Conservation (phyloP, 2,113 vertebrate species). For the Microtus montanus region DNA sequence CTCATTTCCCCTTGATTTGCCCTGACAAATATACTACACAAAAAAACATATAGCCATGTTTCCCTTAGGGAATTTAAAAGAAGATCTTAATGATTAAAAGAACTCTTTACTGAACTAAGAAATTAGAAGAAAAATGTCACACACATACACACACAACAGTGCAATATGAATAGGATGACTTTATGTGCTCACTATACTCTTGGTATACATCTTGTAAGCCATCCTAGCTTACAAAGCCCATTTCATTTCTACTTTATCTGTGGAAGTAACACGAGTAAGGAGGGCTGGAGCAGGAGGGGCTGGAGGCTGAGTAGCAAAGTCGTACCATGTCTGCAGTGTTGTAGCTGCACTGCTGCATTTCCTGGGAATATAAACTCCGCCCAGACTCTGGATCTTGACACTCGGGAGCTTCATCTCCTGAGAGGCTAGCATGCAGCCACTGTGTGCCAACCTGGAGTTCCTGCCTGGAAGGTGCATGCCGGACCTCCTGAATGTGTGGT, state of each 20-base stretch:
- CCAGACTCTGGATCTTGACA: constrained; percentile 20
- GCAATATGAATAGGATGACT: neutral
- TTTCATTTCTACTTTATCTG: neutral
- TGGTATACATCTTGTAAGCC: neutral
- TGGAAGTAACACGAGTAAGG: neutral
- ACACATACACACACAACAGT: neutral
- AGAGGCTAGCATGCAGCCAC: constrained; percentile 58
- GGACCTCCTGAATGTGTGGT: neutral
- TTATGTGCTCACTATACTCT: neutral
- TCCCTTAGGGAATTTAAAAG: neutral
- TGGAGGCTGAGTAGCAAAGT: neutral
- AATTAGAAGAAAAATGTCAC: constrained; percentile 4
- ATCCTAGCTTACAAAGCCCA: neutral
- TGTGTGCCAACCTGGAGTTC: constrained; percentile 16
- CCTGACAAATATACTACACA: neutral
- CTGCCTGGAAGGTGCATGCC: neutral
- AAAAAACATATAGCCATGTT: neutral
- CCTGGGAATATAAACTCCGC: constrained; percentile 20
- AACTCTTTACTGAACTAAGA: constrained; percentile 11
- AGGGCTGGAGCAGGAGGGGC: neutral
- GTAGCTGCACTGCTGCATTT: constrained; percentile 61
- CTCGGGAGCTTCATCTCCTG: constrained; percentile 23
- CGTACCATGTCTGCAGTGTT: constrained; percentile 73
- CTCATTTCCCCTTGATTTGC: constrained; percentile 2
- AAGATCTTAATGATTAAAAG: constrained; percentile 30